Percentiles rank a stretch among this genome's conserved stretches.
These are phyloP conservation scores for Notospermus geniculatus DNA, from an alignment of 1,140 invertebrate genomes.

Conservation along the genomic window DNA sequence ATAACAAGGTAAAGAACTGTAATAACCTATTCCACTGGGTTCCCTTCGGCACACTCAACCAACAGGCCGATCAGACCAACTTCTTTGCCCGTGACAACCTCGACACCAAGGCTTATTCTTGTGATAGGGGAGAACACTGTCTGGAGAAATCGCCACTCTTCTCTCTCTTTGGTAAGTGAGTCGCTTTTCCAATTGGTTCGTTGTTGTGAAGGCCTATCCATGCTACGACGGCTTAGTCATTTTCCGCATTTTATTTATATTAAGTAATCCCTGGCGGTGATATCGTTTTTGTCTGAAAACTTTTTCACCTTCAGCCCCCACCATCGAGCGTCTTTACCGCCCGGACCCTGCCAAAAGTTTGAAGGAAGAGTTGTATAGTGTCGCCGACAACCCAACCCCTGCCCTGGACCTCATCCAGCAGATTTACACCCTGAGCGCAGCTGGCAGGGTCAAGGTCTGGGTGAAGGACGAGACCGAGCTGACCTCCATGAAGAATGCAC, in stretches of 20 bases:
- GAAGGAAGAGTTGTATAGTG: constrained; percentile 29
- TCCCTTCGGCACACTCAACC: constrained; percentile 27
- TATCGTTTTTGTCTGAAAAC: too few species aligned
- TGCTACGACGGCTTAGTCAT: too few species aligned
- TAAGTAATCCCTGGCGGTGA: too few species aligned
- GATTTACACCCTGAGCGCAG: constrained; percentile 29
- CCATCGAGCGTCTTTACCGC: constrained; percentile 25
- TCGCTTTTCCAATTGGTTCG: background rate
- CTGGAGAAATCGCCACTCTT: constrained; percentile 30
- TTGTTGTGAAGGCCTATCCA: too few species aligned
- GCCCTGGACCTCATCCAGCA: constrained; percentile 23
- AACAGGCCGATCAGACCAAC: constrained; percentile 23
- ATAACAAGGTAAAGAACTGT: constrained; percentile 29
- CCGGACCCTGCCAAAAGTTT: constrained; percentile 29
- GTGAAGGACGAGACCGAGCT: constrained; percentile 32
- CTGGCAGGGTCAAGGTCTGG: constrained; percentile 30
- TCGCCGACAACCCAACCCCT: constrained; percentile 34
- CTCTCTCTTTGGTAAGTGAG: constrained; percentile 27
- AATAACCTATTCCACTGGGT: constrained; percentile 34
- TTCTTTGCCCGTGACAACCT: constrained; percentile 28
- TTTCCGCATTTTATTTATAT: too few species aligned
- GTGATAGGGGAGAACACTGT: constrained; percentile 26
- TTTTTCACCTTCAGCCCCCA: constrained; percentile 18
- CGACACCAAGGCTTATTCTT: constrained; percentile 21
- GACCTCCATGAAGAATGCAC: constrained; percentile 21